Conservation (phyloP, 92 coral and sea anemone genomes). For the Actinostola sp. region DNA sequence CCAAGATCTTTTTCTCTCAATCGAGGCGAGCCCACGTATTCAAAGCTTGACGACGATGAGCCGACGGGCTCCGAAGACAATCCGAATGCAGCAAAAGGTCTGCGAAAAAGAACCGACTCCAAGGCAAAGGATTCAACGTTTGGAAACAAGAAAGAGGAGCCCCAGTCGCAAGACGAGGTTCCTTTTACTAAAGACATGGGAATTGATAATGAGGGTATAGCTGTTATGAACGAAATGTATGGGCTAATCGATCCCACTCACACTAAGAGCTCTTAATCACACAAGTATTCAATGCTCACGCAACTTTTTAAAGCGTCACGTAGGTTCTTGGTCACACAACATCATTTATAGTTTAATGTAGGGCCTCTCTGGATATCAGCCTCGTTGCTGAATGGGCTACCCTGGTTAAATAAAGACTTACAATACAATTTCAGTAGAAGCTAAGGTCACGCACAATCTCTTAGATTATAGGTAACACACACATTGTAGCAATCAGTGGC, state of each 20-base stretch:
- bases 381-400: too few species aligned
- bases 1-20: slow-evolving; percentile 26
- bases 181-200: slow-evolving; percentile 12
- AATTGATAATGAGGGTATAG: background rate
- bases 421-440: too few species aligned
- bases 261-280: background rate
- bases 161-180: background rate
- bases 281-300: background rate
- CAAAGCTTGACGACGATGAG: slow-evolving; percentile 38
- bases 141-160: slow-evolving; percentile 1
- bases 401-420: too few species aligned
- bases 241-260: background rate
- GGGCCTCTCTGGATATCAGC: too few species aligned
- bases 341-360: too few species aligned
- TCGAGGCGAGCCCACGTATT: slow-evolving; percentile 28
- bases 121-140: slow-evolving; percentile 30
- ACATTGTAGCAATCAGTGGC: too few species aligned
- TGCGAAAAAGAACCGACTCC: slow-evolving; percentile 40
- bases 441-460: too few species aligned
- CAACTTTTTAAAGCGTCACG: too few species aligned
- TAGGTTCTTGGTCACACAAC: too few species aligned
- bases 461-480: too few species aligned
- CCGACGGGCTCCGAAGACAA: slow-evolving; percentile 4
- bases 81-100: background rate
- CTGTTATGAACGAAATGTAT: slow-evolving; percentile 5